Base-by-base conservation (phyloP, 2,888 invertebrate species). In the Neocrepidodera transversa region DNA sequence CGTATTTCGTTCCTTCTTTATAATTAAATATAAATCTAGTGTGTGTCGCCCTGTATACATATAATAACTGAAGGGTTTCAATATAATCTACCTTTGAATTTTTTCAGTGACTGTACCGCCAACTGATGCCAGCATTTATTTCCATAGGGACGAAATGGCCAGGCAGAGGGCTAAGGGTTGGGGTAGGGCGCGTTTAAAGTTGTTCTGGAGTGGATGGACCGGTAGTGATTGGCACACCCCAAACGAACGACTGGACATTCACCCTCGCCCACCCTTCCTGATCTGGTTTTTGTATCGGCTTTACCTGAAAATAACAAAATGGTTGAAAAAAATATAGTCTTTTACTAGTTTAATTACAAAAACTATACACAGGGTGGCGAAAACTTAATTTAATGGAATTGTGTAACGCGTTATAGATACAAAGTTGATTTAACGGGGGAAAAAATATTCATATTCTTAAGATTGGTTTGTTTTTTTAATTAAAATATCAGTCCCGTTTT, bases 141-240 rank as follows among this genome's bases (percentile, higher is more conserved):
- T 26, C 45, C 45, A 28, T 26, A 45, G 45, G 45, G 45, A 26
- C 26, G 26, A 2, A 26, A 47, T 35, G 35, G 43, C 43, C 53
- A 53, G 36, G 23, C 20, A 23, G 36, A 1, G 14, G 28, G 43
- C 11, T 4, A 10, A 35, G 26, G 51, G 23, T 13, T n/a, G 30
- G 58, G 47, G 49, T 26, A 47, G 59, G 58, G 62, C 60, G 53
- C 36, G 56, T 26, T 10, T 30, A 49, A 58, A 65, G 58, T 62
- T 53, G 62, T 53, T 58, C 26, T 58, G 36, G 62, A 63, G 65
- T 65, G 65, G 62, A 53, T 56, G 65, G 65, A 63, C 63, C 69
- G 72, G 68, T 72, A 70, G 72, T 68, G 72, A 76, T 74, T 73
- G 74, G 74, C 67, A 71, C 67, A 72, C 72, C 73, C 69, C 70